A percentile compares a stretch with the other conserved stretches of the same genome.
Evolutionary conservation across 92 coral and sea anemone genomes (phyloP).

Genomic region (Actinernus sp.): DNA sequence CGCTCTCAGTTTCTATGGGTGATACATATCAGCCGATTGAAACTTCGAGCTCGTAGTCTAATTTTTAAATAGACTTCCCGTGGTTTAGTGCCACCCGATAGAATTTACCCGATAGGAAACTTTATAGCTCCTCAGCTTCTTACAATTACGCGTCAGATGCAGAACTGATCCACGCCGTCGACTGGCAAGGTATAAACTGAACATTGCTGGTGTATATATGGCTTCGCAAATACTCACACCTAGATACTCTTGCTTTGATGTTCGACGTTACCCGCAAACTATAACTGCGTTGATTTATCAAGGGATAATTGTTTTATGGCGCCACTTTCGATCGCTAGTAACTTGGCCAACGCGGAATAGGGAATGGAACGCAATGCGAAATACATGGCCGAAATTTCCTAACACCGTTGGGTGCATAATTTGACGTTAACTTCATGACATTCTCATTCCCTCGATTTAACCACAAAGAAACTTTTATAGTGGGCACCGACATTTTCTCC

Average conservation of each 20-base stretch:
- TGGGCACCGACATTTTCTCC: no score
- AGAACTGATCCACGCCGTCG: constrained; percentile 23
- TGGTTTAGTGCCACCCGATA: no score
- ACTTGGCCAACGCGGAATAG: constrained; percentile 14
- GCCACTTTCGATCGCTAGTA: constrained; percentile 4
- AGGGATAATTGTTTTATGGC: constrained; percentile 14
- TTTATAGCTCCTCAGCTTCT: constrained; percentile 13
- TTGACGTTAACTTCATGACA: no score
- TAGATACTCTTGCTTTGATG: constrained; percentile 31
- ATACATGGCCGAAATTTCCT: constrained; percentile 9
- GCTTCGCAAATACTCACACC: constrained; percentile 40
- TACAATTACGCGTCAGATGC: constrained; percentile 13
- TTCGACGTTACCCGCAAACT: constrained; percentile 40
- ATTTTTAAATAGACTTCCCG: no score
- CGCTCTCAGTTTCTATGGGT: no score
- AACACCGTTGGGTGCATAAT: no score
- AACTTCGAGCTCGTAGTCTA: no score
- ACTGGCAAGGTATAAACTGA: constrained; percentile 11
- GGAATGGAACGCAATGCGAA: constrained; percentile 26
- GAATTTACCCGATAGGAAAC: no score
- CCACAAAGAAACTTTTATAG: no score
- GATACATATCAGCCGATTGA: no score
- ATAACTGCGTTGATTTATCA: constrained; percentile 22
- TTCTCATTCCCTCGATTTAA: no score
- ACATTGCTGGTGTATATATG: constrained; percentile 10